These are phyloP conservation scores for Poeciliopsis turrubarensis DNA, from an alignment of 2,113 vertebrate genomes.

Conservation along the genomic window DNA sequence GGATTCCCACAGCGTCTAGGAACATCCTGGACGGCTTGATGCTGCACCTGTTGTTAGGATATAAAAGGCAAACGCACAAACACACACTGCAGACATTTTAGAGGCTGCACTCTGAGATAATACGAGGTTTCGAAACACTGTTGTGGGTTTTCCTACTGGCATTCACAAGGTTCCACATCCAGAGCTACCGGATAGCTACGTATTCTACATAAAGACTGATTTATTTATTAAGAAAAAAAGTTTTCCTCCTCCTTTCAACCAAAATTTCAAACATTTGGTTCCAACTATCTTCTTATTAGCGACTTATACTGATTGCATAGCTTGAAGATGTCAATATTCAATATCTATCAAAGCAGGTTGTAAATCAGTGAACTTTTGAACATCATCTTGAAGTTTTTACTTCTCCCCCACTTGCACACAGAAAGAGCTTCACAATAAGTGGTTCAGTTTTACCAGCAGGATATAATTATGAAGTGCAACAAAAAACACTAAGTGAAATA, in stretches of 20 bases:
- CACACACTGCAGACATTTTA: constrained; percentile 17
- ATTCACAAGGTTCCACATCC: not conserved
- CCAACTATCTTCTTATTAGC: no score
- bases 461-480: no score
- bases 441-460: no score
- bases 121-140: constrained; percentile 14
- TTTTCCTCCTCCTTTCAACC: no score
- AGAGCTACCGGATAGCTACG: not conserved
- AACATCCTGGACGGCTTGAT: constrained; percentile 59
- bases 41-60: constrained; percentile 60
- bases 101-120: constrained; percentile 7
- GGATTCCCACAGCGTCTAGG: constrained; percentile 53
- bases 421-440: not conserved
- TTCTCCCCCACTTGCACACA: not conserved
- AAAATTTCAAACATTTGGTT: no score
- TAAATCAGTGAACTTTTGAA: not conserved
- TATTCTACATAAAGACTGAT: not conserved
- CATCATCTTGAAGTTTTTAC: not conserved
- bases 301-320: no score
- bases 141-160: constrained; percentile 4
- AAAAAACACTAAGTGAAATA: no score
- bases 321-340: no score
- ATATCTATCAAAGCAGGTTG: no score
- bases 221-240: no score
- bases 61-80: constrained; percentile 46